A percentile compares a stretch with the other conserved stretches of the same genome.
Evolutionary conservation across 2,797 vertebrate genomes (phyloP).

Genomic region (Pseudocheirus occidentalis): DNA sequence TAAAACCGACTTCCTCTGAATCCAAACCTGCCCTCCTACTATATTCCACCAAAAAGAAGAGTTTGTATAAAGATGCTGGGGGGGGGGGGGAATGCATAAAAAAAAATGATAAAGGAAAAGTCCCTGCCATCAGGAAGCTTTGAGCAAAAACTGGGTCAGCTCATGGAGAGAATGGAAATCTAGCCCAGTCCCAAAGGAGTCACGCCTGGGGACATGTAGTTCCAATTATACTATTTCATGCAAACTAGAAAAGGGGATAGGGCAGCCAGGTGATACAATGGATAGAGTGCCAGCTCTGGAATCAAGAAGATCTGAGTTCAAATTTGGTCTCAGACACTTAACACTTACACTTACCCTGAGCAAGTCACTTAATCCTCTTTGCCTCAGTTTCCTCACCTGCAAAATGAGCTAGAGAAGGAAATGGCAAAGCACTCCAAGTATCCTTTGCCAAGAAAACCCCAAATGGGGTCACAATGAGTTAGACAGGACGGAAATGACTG

Average conservation of each 20-base stretch:
- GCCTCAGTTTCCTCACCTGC: background rate
- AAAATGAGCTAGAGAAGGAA: background rate
- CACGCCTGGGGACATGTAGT: background rate
- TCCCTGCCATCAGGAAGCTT: background rate
- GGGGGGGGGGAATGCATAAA: background rate
- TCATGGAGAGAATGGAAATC: background rate
- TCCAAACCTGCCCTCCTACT: background rate
- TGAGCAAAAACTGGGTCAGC: background rate
- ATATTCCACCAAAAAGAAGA: background rate
- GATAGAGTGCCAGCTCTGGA: background rate
- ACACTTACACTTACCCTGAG: background rate
- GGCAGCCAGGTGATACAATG: background rate
- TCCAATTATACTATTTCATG: no score
- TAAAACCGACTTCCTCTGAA: background rate
- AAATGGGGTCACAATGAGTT: background rate
- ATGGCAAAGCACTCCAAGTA: background rate
- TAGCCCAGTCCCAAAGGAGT: background rate
- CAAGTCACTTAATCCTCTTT: background rate
- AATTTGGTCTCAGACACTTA: background rate
- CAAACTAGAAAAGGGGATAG: background rate
- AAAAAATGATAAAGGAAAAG: background rate
- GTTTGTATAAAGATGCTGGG: background rate
- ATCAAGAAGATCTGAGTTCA: background rate
- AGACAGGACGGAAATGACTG: background rate
- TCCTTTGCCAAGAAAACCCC: background rate